Evolutionary conservation across 1,140 invertebrate species (phyloP), one percentile per base, ranked within the genome.

Genomic region (Drosophila miranda): DNA sequence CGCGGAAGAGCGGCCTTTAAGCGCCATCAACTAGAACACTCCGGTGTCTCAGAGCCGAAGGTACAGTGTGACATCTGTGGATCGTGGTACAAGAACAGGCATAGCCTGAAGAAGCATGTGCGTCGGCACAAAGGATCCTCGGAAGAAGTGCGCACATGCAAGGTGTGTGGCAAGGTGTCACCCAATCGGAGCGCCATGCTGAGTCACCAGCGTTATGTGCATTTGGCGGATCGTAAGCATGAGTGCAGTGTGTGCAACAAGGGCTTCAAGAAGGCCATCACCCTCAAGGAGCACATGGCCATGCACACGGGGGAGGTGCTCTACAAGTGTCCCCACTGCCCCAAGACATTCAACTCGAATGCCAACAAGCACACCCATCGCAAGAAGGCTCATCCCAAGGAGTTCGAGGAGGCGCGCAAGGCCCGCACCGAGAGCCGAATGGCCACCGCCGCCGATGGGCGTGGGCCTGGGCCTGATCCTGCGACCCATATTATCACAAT

Each of bases 281-380:
- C 78, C 19, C 67, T 91, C 1, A 80, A 73, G 64, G 90, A 91
- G 56, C 90, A 91, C 69, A 90, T 91, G 84, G 68, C 90, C 16
- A 77, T 66, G 21, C 90, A 91, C 13, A 90, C 88, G 0, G 90
- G 90, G 11, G 87, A 91, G 54, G 75, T 84, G 14, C 61, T 91
- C 8, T 91, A 91, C 63, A 88, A 69, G 53, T 91, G 90, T 56
- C 89, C 84, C 5, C 82, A 90, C 57, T 91, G 90, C 44, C 77
- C 89, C 0, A 78, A 80, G 52, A 91, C 89, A 6, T 91, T 91
- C 56, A 91, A 91, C 38, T 90, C 86, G 16, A 90, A 89, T 64
- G 89, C 89, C 6, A 91, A 91, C 52, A 89, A 90, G 71, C 90
- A 91, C 43, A 82, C 90, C 2, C 90, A 91, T 56, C 81, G 87